These are phyloP conservation scores for Typhlichthys eigenmanni DNA, from an alignment of 2,797 vertebrate genomes.

Conservation along the genomic window DNA sequence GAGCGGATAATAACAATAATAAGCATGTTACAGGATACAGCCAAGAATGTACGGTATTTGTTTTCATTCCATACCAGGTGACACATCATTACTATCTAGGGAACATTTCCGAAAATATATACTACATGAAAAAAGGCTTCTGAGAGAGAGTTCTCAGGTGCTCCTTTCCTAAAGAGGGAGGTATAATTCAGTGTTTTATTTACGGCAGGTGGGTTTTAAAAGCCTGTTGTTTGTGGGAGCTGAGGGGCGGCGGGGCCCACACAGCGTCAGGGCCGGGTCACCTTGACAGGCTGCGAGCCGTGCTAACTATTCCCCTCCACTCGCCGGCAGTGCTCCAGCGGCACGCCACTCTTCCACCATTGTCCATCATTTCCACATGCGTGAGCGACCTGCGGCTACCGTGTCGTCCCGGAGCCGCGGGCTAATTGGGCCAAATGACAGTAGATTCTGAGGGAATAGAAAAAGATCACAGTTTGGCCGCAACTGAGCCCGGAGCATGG, in stretches of 20 bases:
- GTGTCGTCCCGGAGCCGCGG: slow-evolving; percentile 62
- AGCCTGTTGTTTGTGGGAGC: slow-evolving; percentile 26
- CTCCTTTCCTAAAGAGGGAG: slow-evolving; percentile 23
- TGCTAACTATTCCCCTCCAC: slow-evolving; percentile 37
- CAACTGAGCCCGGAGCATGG: slow-evolving; percentile 26
- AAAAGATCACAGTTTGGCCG: slow-evolving; percentile 21
- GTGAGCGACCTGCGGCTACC: slow-evolving; percentile 46
- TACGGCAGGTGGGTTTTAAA: no score
- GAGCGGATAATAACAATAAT: slow-evolving; percentile 10
- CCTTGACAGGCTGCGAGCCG: slow-evolving; percentile 51
- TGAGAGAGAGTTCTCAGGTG: slow-evolving; percentile 5
- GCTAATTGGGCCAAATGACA: slow-evolving; percentile 64
- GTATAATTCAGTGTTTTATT: not conserved
- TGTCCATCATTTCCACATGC: slow-evolving; percentile 52
- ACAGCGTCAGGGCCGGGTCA: slow-evolving; percentile 47
- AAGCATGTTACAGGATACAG: not conserved
- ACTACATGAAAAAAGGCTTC: no score
- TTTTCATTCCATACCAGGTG: not conserved
- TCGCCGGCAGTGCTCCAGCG: slow-evolving; percentile 21
- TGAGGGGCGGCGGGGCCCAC: slow-evolving; percentile 22
- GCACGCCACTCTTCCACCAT: slow-evolving; percentile 3
- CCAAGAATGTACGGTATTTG: not conserved
- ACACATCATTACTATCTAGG: not conserved
- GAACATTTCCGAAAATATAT: not conserved
- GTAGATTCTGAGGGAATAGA: slow-evolving; percentile 35